These are phyloP conservation scores for Folsomia candida DNA, from an alignment of 2,888 invertebrate genomes.

Conservation along the genomic window DNA sequence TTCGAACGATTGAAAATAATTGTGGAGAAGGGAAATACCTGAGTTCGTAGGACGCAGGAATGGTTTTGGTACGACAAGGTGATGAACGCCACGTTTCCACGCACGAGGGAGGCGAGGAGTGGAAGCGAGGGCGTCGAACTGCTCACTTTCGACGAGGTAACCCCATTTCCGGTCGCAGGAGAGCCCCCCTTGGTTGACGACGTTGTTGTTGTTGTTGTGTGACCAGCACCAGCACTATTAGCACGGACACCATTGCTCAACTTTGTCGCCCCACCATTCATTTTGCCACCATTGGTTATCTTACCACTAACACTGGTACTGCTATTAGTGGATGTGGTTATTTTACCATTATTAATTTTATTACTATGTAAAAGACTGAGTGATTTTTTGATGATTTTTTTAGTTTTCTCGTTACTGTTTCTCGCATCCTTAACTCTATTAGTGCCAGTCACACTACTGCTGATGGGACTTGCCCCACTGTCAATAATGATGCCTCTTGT, in stretches of 20 bases:
- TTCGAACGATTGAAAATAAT: too few relatives aligned
- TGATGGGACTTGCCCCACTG: neutral
- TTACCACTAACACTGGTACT: neutral
- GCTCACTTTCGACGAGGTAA: neutral
- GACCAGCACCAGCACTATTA: neutral
- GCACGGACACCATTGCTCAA: neutral
- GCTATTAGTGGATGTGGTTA: neutral
- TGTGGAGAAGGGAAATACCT: neutral
- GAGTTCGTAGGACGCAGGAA: constrained; percentile 3
- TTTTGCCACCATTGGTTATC: neutral
- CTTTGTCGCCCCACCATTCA: neutral
- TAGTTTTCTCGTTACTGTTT: constrained; percentile 8
- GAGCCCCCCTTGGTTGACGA: neutral
- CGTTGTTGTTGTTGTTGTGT: neutral
- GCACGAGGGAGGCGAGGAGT: neutral
- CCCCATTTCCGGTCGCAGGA: neutral
- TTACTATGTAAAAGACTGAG: constrained; percentile 1
- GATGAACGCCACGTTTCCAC: constrained; percentile 6
- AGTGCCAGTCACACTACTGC: neutral
- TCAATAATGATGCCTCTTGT: neutral
- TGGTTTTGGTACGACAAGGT: constrained; percentile 13
- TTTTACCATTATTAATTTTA: neutral
- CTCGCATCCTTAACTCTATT: neutral
- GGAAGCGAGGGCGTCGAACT: neutral
- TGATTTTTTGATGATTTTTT: constrained; percentile 11